Base-by-base conservation (phyloP, 2,888 invertebrate genomes). In the Cryptus viduatorius region DNA sequence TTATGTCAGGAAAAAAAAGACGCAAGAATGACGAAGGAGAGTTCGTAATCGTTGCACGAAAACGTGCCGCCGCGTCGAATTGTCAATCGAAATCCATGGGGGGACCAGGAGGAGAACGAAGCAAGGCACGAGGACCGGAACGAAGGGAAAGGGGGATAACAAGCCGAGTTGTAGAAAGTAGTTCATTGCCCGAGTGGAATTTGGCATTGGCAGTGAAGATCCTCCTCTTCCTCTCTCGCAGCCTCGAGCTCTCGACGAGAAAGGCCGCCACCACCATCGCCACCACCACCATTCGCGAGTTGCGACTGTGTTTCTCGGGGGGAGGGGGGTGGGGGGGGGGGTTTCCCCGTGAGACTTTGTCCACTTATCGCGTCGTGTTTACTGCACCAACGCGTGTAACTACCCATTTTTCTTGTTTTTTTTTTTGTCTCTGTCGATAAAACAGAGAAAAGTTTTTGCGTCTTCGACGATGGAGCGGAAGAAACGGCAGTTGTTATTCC, bases 171-270 rank as follows among this genome's bases (percentile, higher is more conserved):
- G 89, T 91, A 89, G 91, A 90, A 90, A 91, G 90, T 90, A 87
- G 91, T 90, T 90, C 90, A 88, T 91, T 89, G 91, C 88, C 90
- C 90, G 67, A 83, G 79, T 83, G 90, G 89, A 90, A 91, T 91
- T 90, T 91, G 92, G 91, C 92, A 92, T 91, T 91, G 91, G 88
- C 89, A 90, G 86, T 87, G 91, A 86, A 83, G 76, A 87, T 82
- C 78, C 80, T 73, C 59, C 71, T 37, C 59, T 65, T 37, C 8
- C 37, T 80, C 81, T 78, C 59, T 72, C 72, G 50, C 64, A 86
- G 83, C 84, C 86, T 82, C 86, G 86, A 84, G 84, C 79, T 84
- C 83, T 82, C 84, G 84, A 82, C 84, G 84, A 82, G 83, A 86
- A 86, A 86, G 87, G 84, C 83, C 84, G 78, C 71, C 46, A 37